Evolutionary conservation across 2,888 invertebrate species (phyloP), one percentile per base, ranked within the genome.

Genomic region (Linnaemya vulpina): DNA sequence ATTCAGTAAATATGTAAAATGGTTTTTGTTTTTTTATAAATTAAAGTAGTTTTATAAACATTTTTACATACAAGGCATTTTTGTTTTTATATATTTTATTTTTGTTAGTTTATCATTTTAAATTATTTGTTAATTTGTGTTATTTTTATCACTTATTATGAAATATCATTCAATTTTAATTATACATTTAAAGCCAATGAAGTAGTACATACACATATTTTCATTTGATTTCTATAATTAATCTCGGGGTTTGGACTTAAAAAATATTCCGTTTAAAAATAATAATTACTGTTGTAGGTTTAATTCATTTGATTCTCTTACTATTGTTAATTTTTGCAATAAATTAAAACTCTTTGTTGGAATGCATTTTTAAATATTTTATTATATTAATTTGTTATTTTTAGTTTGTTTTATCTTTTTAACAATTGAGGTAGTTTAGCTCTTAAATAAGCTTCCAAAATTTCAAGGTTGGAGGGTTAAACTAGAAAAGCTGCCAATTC

Each of bases 391-490:
- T 30, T 58, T 58, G 17, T 40, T 20, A 13, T 40, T 62, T 38
- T 62, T 11, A 10, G 2, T 60, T 22, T 43, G 11, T 22, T 11
- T 70, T 46, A 83, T 83, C 86, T 81, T 82, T 86, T 86, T 87
- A 86, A 87, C 87, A 84, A 84, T 88, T 88, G 88, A 88, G 88
- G 88, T 88, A 88, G 88, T 87, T 86, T 81, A 87, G 88, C 87
- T n/a, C 87, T 78, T 87, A 86, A 77, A 62, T 62, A 81, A 82
- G 58, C 79, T 71, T 75, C 73, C 70, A 79, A 82, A 82, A 78
- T 58, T 60, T 65, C 15, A 35, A 46, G 75, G 62, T 67, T 51
- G 15, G 53, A 53, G 71, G 46, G 75, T 70, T 67, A n/a, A 74
- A 75, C 11, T 20, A 65, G 71, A 53, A 67, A 38, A 80, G 84